Percentiles rank a stretch among this genome's conserved stretches.
phyloP scores from a whole-genome alignment of 92 coral and sea anemone species.

The Siderastrea siderea region DNA sequence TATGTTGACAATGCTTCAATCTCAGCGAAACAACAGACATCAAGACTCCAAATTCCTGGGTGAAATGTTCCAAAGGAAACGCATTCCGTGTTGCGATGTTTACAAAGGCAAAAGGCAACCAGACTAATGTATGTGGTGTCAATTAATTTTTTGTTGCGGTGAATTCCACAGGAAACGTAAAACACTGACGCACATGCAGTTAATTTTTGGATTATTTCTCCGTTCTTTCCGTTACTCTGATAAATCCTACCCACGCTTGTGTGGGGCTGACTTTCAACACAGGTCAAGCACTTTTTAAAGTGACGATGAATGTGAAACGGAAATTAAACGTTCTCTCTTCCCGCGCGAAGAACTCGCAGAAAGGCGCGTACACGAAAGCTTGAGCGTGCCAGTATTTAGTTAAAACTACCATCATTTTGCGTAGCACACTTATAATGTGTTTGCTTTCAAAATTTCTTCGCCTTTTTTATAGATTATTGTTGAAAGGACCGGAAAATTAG shows the following conservation, averaged over 20 bases:
- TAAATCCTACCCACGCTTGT: conserved; percentile 33
- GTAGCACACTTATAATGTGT: neutral
- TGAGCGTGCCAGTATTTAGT: neutral
- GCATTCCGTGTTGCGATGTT: conserved; percentile 55
- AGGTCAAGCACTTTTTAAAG: conserved; percentile 17
- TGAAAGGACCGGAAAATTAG: conserved; percentile 34
- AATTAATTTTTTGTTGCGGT: conserved; percentile 54
- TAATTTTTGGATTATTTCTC: neutral
- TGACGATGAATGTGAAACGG: conserved; percentile 36
- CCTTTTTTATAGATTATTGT: conserved; percentile 14
- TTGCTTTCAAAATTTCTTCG: conserved; percentile 44
- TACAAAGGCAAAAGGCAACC: conserved; percentile 43
- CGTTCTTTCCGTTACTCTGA: neutral
- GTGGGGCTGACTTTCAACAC: conserved; percentile 6
- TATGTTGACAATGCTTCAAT: conserved; percentile 12
- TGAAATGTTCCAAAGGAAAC: conserved; percentile 24
- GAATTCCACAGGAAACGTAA: conserved; percentile 47
- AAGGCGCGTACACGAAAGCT: conserved; percentile 9
- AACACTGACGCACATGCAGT: conserved; percentile 31
- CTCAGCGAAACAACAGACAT: conserved; percentile 7
- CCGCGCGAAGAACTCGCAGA: conserved; percentile 3
- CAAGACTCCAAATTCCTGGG: conserved; percentile 13
- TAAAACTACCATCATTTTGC: neutral
- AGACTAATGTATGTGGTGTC: conserved; percentile 42
- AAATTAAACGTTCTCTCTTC: conserved; percentile 20